Evolutionary conservation across 2,888 invertebrate genomes (phyloP), one percentile per base, ranked within the genome.

Genomic region (Idaea straminata): DNA sequence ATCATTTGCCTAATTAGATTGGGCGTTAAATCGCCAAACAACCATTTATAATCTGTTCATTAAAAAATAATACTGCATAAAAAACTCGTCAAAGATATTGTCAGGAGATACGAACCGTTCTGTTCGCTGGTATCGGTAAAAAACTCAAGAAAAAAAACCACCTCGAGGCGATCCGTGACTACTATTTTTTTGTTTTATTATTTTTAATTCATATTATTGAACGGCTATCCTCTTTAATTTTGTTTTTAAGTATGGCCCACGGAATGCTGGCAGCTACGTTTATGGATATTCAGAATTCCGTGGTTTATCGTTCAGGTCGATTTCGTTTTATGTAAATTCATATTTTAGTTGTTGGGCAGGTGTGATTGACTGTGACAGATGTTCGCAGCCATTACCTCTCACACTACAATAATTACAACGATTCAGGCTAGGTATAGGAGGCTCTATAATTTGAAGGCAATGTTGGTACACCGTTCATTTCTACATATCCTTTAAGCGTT

Each of bases 201-300:
- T 92, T 92, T 92, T 92, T 92, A 91, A 92, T 92, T 92, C 92
- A 92, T 92, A 92, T 92, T 92, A 92, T 92, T 90, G 91, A 90
- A 88, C 84, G 88, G 91, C 91, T 91, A 91, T 91, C 91, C 92
- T 90, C 92, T 92, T 92, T 92, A 92, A 92, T 92, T 92, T 92
- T 90, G 92, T 91, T 91, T 92, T 92, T 92, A 92, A 92, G 91
- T 92, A 91, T 91, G 91, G 91, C 83, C 86, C 87, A 85, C 86
- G 90, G 89, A 88, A 89, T 91, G 89, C 91, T 91, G 91, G 81
- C 89, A 90, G 91, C 91, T 86, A 91, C 88, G 86, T 91, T 92
- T 91, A 91, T 91, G 89, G 91, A 89, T 91, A 89, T 90, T 91
- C 87, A 76, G 87, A 90, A 92, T 91, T 91, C 92, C 90, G 86